Evolutionary conservation across 2,797 vertebrate species (phyloP).

Genomic region (Threskiornis aethiopicus): DNA sequence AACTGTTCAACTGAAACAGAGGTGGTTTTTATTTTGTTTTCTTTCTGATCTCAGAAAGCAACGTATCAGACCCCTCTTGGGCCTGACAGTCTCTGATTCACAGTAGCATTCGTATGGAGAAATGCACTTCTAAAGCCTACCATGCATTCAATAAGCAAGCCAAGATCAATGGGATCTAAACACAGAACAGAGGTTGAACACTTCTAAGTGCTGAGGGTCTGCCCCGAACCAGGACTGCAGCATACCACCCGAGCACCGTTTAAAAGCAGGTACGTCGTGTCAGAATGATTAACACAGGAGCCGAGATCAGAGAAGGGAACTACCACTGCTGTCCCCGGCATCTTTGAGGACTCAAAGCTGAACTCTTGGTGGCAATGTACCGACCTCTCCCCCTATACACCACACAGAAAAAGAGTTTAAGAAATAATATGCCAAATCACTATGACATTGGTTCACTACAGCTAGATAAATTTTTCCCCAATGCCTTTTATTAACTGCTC

Average conservation of each 20-base stretch:
- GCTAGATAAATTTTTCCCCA: neutral
- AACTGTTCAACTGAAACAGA: neutral
- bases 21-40: neutral
- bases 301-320: slow-evolving; percentile 35
- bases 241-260: neutral
- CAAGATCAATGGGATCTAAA: slow-evolving; percentile 37
- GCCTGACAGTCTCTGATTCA: neutral
- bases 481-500: neutral
- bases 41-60: slow-evolving; percentile 8
- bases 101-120: neutral
- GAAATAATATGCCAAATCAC: neutral
- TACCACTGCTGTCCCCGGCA: neutral
- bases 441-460: neutral
- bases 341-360: neutral
- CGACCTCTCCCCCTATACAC: neutral
- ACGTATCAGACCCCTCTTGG: neutral
- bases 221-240: neutral
- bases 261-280: neutral
- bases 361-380: neutral
- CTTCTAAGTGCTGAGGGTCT: neutral
- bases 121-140: slow-evolving; percentile 19
- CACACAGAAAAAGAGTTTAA: neutral
- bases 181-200: slow-evolving; percentile 18
- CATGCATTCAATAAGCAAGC: neutral
- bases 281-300: neutral